Evolutionary conservation across 92 coral and sea anemone genomes (phyloP).

Genomic region (Zoanthus sansibaricus): DNA sequence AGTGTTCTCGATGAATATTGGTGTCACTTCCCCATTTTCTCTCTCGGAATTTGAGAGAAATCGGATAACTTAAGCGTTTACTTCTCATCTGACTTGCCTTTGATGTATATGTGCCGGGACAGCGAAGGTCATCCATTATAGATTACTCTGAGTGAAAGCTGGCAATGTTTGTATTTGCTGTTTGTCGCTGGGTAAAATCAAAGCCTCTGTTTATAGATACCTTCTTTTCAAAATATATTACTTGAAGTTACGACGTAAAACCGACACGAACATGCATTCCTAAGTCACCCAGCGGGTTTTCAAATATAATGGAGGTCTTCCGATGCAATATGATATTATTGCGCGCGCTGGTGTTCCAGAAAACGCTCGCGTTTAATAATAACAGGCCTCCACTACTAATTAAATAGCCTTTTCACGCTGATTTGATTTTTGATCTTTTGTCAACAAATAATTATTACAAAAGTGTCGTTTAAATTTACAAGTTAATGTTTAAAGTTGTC

Average conservation of each 20-base stretch:
- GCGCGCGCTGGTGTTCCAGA: slow-evolving; percentile 34
- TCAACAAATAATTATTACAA: slow-evolving; percentile 19
- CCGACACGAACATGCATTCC: background rate
- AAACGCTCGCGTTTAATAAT: background rate
- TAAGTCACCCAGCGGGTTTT: background rate
- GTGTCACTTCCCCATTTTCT: slow-evolving; percentile 46
- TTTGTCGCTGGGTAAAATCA: background rate
- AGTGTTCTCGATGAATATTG: background rate
- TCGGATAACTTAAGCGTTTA: slow-evolving; percentile 35
- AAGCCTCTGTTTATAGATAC: slow-evolving; percentile 2
- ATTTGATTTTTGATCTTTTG: background rate
- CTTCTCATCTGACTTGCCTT: background rate
- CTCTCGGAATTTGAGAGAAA: slow-evolving; percentile 19
- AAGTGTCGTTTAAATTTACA: background rate
- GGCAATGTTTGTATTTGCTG: background rate
- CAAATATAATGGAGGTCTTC: background rate
- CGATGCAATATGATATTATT: slow-evolving; percentile 19
- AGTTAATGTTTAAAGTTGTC: slow-evolving; percentile 19
- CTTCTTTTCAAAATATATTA: background rate
- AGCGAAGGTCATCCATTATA: slow-evolving; percentile 26
- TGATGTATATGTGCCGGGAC: background rate
- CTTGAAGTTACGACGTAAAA: background rate
- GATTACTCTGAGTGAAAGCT: background rate
- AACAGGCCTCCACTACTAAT: background rate
- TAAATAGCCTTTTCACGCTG: background rate